Evolutionary conservation across 2,888 invertebrate genomes (phyloP).

Genomic region (Hyposoter dolosus): DNA sequence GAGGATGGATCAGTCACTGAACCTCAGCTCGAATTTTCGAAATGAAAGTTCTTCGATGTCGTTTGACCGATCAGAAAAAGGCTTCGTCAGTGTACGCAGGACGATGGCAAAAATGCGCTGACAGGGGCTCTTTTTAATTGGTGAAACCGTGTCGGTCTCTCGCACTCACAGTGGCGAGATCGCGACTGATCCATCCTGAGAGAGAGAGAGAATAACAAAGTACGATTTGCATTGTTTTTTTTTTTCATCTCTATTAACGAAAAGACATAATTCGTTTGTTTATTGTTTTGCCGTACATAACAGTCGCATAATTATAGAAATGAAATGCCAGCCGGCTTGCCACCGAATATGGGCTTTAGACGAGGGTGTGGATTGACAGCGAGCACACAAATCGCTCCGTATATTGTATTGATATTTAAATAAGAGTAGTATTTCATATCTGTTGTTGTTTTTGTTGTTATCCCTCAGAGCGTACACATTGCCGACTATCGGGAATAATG

Average conservation of each 20-base stretch:
- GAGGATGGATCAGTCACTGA: too few species aligned
- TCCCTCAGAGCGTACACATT: constrained; percentile 58
- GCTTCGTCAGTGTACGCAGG: too few species aligned
- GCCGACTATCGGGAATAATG: constrained; percentile 47
- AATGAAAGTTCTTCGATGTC: too few species aligned
- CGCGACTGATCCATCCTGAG: too few species aligned
- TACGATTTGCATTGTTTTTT: not conserved
- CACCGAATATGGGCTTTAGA: constrained; percentile 54
- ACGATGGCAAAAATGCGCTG: too few species aligned
- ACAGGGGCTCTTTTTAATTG: too few species aligned
- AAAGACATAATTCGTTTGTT: constrained; percentile 64
- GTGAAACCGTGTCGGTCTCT: too few species aligned
- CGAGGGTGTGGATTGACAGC: constrained; percentile 12
- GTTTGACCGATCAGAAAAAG: too few species aligned
- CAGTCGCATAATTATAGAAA: constrained; percentile 64
- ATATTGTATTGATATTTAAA: constrained; percentile 62
- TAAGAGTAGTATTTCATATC: constrained; percentile 38
- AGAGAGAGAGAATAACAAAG: not conserved
- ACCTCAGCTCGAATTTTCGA: too few species aligned
- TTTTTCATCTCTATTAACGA: constrained; percentile 66
- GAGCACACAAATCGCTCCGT: constrained; percentile 58
- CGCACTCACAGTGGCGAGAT: too few species aligned
- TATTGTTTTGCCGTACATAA: constrained; percentile 66
- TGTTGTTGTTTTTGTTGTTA: constrained; percentile 30
- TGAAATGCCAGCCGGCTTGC: constrained; percentile 57